Conservation (phyloP, 2,888 invertebrate species). For the Sceliomorpha sp. region DNA sequence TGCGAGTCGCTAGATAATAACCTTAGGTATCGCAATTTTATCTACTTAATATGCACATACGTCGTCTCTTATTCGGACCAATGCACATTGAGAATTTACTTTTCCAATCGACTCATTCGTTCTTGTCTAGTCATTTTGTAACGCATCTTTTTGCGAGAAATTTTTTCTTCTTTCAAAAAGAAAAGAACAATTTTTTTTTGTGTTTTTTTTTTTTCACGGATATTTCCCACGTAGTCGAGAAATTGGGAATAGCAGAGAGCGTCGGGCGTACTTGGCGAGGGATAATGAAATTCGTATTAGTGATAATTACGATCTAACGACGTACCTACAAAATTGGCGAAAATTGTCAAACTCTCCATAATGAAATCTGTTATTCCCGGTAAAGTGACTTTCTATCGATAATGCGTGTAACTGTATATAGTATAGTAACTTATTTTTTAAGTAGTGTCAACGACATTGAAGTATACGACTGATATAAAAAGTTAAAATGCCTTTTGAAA, state of each 20-base stretch:
- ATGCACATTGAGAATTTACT: conserved; percentile 25
- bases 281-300: too few species aligned
- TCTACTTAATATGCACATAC: conserved; percentile 52
- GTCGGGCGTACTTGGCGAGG: too few species aligned
- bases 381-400: conserved; percentile 16
- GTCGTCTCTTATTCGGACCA: conserved; percentile 63
- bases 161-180: too few species aligned
- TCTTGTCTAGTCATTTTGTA: conserved; percentile 47
- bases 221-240: too few species aligned
- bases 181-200: too few species aligned
- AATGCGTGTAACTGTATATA: conserved; percentile 37
- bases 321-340: too few species aligned
- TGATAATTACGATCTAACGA: too few species aligned
- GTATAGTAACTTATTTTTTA: conserved; percentile 49
- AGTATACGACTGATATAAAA: conserved; percentile 52
- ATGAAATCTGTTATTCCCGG: neutral
- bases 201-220: too few species aligned
- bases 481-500: conserved; percentile 43
- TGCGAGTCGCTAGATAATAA: conserved; percentile 45
- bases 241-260: too few species aligned
- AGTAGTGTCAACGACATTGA: conserved; percentile 41
- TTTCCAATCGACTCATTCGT: neutral
- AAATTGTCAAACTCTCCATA: neutral
- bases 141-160: too few species aligned
- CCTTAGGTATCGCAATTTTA: conserved; percentile 51